Conservation (phyloP, 2,113 vertebrate genomes). For the Indri indri region DNA sequence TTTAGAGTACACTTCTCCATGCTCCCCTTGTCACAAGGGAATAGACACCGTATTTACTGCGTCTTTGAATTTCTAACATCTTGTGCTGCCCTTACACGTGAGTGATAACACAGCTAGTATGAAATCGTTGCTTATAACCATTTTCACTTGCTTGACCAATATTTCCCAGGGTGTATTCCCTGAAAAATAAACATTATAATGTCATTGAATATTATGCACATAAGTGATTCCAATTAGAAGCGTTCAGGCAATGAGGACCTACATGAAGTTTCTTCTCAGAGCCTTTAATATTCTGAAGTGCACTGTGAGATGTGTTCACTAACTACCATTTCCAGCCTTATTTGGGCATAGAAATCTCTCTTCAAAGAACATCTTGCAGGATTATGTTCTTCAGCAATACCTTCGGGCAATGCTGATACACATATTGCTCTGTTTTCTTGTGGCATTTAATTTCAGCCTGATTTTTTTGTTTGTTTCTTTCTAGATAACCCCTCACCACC, state of each 20-base stretch:
- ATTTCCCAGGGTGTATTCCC: background rate
- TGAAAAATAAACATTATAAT: background rate
- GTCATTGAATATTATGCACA: background rate
- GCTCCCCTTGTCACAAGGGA: background rate
- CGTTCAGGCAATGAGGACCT: background rate
- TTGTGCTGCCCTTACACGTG: background rate
- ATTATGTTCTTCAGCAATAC: background rate
- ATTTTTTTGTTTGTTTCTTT: background rate
- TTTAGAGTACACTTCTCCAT: accelerated
- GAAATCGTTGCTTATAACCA: too few species aligned
- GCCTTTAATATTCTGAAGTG: background rate
- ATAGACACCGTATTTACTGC: accelerated
- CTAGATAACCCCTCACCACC: background rate
- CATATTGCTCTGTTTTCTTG: background rate
- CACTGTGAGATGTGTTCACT: accelerated
- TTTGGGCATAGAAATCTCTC: background rate
- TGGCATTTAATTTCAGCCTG: background rate
- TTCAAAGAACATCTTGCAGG: background rate
- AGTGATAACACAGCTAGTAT: accelerated
- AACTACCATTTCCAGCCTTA: accelerated
- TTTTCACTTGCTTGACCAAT: background rate
- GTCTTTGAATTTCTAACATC: background rate
- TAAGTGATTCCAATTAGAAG: too few species aligned
- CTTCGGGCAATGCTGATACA: background rate
- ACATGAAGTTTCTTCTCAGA: background rate